Percentiles rank a stretch among this genome's conserved stretches.
Conservation (phyloP, 1,140 invertebrate species). For the Stegodyphus mimosarum region DNA sequence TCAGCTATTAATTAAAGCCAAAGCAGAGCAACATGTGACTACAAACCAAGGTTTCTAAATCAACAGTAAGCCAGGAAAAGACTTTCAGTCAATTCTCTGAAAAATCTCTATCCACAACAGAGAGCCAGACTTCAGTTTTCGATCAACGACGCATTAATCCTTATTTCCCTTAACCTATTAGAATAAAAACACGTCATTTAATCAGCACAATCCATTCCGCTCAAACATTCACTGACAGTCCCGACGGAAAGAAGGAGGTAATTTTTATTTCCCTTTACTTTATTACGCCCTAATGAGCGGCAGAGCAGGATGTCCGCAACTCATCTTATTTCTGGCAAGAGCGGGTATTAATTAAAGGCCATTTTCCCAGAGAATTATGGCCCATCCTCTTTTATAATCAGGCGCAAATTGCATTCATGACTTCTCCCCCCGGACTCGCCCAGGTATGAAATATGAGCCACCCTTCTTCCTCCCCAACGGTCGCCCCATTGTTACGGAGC, state of each 20-base stretch:
- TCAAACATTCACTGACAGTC: background rate
- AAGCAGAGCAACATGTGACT: background rate
- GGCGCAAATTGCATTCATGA: constrained; percentile 1
- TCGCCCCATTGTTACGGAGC: background rate
- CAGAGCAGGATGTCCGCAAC: background rate
- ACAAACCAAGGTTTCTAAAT: no score
- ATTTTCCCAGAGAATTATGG: background rate
- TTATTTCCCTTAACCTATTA: no score
- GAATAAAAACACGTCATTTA: background rate
- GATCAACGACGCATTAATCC: no score
- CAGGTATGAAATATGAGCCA: background rate
- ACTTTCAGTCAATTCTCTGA: no score
- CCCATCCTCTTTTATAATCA: no score
- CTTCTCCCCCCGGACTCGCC: background rate
- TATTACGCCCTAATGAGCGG: background rate
- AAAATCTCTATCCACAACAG: no score
- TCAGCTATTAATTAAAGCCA: no score
- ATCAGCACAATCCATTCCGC: background rate
- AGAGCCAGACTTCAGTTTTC: no score
- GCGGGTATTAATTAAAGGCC: constrained; percentile 1
- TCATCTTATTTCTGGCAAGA: background rate
- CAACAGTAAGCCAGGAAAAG: no score
- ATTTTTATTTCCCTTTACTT: background rate
- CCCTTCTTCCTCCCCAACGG: background rate
- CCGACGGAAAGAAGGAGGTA: background rate